A percentile compares a stretch with the other conserved stretches of the same genome.
These are phyloP conservation scores for Endomychus coccineus DNA, from an alignment of 2,888 invertebrate species.

Conservation along the genomic window DNA sequence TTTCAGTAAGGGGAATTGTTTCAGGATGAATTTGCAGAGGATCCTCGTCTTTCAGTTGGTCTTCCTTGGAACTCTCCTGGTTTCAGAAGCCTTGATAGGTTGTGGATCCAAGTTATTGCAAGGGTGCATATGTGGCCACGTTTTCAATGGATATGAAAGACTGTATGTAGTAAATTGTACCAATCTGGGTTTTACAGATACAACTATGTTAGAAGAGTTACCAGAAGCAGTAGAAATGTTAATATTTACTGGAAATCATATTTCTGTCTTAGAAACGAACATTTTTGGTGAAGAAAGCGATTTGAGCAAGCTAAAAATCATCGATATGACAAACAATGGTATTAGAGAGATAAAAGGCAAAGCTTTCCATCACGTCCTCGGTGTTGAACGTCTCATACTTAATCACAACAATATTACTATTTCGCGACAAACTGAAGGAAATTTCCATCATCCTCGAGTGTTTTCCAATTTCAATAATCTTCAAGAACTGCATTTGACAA, in stretches of 20 bases:
- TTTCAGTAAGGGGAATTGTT: too few species aligned
- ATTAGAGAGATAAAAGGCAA: conserved; percentile 66
- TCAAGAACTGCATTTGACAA: conserved; percentile 62
- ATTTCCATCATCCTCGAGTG: conserved; percentile 58
- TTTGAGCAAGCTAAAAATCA: conserved; percentile 52
- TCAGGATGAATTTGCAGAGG: too few species aligned
- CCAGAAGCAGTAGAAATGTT: conserved; percentile 60
- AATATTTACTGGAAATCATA: conserved; percentile 63
- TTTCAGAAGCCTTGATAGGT: conserved; percentile 25
- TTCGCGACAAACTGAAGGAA: conserved; percentile 49
- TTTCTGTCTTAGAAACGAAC: conserved; percentile 60
- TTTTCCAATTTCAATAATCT: conserved; percentile 64
- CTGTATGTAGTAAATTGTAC: conserved; percentile 63
- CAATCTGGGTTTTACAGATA: conserved; percentile 51
- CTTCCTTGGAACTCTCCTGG: neutral
- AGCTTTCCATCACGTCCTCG: conserved; percentile 64
- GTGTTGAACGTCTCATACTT: conserved; percentile 59
- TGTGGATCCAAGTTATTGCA: conserved; percentile 31
- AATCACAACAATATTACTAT: conserved; percentile 65
- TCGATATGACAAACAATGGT: conserved; percentile 68
- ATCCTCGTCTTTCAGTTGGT: too few species aligned
- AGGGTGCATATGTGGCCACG: conserved; percentile 51
- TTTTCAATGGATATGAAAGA: conserved; percentile 41
- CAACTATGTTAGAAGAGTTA: conserved; percentile 52
- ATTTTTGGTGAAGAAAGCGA: conserved; percentile 58